Conservation (phyloP, 2,888 invertebrate species). For the Drosophila paracracens region DNA sequence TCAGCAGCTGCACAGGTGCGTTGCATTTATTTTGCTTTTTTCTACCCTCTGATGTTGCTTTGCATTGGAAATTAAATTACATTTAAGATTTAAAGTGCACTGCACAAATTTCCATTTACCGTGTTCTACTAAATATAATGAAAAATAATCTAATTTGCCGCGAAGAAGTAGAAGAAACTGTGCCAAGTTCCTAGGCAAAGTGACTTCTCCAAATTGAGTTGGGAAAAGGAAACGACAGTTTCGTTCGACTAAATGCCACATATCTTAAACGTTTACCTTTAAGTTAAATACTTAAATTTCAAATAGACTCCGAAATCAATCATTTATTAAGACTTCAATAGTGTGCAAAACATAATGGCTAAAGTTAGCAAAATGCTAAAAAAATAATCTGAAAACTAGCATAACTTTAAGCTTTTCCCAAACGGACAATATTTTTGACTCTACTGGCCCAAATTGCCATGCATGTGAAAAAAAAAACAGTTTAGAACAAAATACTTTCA, state of each 20-base stretch:
- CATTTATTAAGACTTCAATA: neutral
- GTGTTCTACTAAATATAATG: conserved; percentile 54
- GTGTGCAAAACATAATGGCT: neutral
- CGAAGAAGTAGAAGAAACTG: conserved; percentile 20
- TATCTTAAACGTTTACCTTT: neutral
- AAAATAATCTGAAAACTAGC: conserved; percentile 13
- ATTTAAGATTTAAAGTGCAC: conserved; percentile 70
- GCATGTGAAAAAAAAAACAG: conserved; percentile 25
- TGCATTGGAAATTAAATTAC: conserved; percentile 71
- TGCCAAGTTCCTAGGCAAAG: conserved; percentile 20
- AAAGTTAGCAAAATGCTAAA: neutral
- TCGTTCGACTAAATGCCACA: neutral
- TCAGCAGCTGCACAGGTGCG: conserved; percentile 45
- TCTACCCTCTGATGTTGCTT: conserved; percentile 38
- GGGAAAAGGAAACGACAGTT: neutral
- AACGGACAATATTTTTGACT: conserved; percentile 19
- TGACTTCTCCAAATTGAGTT: conserved; percentile 4
- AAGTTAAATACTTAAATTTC: neutral
- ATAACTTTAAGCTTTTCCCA: conserved; percentile 11
- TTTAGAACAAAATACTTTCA: conserved; percentile 42
- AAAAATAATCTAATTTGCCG: conserved; percentile 52
- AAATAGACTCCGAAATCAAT: neutral
- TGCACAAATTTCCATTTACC: conserved; percentile 42
- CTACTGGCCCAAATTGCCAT: conserved; percentile 46
- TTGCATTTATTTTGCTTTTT: conserved; percentile 18